Percentiles rank a stretch among this genome's conserved stretches.
phyloP scores from a whole-genome alignment of 1,140 invertebrate genomes.

The Nasonia vitripennis region DNA sequence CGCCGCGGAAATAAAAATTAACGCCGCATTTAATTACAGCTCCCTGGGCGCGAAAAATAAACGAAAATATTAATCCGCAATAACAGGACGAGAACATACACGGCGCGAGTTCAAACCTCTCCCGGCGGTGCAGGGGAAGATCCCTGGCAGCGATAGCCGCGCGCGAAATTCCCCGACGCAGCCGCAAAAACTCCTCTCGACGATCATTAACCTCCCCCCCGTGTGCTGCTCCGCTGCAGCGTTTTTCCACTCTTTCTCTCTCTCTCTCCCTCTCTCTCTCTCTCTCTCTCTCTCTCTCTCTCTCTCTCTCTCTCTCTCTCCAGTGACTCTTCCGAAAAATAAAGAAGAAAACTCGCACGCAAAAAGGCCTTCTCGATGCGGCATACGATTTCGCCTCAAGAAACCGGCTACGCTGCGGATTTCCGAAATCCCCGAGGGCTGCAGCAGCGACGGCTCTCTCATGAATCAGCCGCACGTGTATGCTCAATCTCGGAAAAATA shows the following conservation, averaged over 20 bases:
- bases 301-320: background rate
- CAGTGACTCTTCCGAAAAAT: background rate
- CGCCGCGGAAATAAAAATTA: background rate
- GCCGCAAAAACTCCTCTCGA: background rate
- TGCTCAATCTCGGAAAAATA: conserved; percentile 18
- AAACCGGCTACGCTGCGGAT: background rate
- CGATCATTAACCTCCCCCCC: background rate
- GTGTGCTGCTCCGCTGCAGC: background rate
- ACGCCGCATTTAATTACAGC: background rate
- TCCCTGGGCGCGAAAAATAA: background rate
- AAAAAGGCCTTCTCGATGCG: background rate
- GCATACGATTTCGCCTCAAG: background rate
- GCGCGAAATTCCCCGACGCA: background rate
- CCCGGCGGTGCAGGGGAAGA: background rate
- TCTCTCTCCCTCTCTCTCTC: background rate
- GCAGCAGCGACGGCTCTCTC: background rate
- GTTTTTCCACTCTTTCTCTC: background rate
- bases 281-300: too few species aligned
- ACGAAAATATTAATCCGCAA: conserved; percentile 1
- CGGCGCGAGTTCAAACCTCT: background rate
- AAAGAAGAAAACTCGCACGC: background rate
- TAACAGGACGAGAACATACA: too few species aligned
- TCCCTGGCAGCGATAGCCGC: background rate
- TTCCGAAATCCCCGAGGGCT: background rate
- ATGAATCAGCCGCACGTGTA: background rate